phyloP scores from a whole-genome alignment of 1,140 invertebrate species.

The Dendroctonus ponderosae region DNA sequence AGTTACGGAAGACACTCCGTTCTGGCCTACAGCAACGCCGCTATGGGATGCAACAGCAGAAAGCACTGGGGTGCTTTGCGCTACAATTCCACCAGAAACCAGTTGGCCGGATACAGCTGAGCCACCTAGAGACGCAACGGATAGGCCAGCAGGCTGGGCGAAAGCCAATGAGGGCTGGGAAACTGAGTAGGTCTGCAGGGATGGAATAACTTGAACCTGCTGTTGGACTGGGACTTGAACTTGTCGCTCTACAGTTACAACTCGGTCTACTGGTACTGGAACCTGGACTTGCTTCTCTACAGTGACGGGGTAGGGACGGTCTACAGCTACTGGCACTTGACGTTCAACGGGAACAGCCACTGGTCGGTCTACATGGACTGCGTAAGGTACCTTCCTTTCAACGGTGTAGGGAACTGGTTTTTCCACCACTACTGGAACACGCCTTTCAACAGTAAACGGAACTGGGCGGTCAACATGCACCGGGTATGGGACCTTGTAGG shows the following conservation, averaged over 20 bases:
- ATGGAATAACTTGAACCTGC: conserved; percentile 2
- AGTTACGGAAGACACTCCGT: background rate
- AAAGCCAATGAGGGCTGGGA: background rate
- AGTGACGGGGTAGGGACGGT: conserved; percentile 33
- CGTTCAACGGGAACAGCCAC: conserved; percentile 29
- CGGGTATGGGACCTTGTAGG: conserved; percentile 24
- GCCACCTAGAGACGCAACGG: background rate
- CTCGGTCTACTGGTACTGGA: conserved; percentile 20
- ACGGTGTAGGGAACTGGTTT: conserved; percentile 32
- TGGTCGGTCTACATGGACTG: conserved; percentile 36
- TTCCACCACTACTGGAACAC: conserved; percentile 29
- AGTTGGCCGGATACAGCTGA: background rate
- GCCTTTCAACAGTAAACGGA: conserved; percentile 32
- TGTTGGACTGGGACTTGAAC: conserved; percentile 21
- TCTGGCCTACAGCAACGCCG: background rate
- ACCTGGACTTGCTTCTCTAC: conserved; percentile 36
- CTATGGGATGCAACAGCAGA: background rate
- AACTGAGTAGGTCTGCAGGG: conserved; percentile 11
- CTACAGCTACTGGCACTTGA: conserved; percentile 34
- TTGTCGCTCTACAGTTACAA: conserved; percentile 25
- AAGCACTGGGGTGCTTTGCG: background rate
- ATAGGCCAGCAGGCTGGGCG: background rate
- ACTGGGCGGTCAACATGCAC: conserved; percentile 32
- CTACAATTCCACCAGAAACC: background rate
- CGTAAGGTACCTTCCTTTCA: conserved; percentile 34